Evolutionary conservation across 1,140 invertebrate species (phyloP), one percentile per base, ranked within the genome.

Genomic region (Hylyphantes graminicola): DNA sequence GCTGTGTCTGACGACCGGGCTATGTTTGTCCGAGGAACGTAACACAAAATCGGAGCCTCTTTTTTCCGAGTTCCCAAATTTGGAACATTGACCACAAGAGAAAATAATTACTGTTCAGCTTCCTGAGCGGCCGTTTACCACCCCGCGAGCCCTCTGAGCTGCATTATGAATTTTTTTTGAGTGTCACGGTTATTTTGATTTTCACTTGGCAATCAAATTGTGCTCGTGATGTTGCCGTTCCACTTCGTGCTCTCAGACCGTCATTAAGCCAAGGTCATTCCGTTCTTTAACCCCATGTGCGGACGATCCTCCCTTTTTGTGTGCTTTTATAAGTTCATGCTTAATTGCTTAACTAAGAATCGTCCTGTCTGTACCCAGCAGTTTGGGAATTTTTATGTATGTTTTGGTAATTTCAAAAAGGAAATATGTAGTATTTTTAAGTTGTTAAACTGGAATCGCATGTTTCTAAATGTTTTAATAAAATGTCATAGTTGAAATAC

Each of bases 41-140:
- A 80, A 15, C 54, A 55, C 15, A 48, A 48, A 81, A 21, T 48
- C 64, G 57, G n/a, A 70, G 15, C 0, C 50, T 68, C 17, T 48
- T 70, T 64, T 79, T 48, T 17, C 15, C 51, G 21, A 54, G 13
- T 68, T 68, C 70, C 70, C 79, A 73, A 74, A 83, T 83, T 83
- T 74, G 72, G 80, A 70, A 75, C 80, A 67, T 83, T 83, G 80
- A 83, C 80, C 80, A 83, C 67, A 61, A 57, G 50, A 50, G 15
- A 72, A 81, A 81, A 73, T 81, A 80, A 80, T 81, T 73, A 81
- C 61, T 54, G 50, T 50, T 35, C 35, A 2, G 68, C 79, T 63
- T 81, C 79, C 79, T 81, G 48, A 35, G 17, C 77, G 64, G 68
- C 54, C 74, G 61, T 63, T 63, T n/a, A 15, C 19, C 13, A 12